A percentile compares a stretch with the other conserved stretches of the same genome.
Evolutionary conservation across 1,140 invertebrate genomes (phyloP).

Genomic region (Formica exsecta): DNA sequence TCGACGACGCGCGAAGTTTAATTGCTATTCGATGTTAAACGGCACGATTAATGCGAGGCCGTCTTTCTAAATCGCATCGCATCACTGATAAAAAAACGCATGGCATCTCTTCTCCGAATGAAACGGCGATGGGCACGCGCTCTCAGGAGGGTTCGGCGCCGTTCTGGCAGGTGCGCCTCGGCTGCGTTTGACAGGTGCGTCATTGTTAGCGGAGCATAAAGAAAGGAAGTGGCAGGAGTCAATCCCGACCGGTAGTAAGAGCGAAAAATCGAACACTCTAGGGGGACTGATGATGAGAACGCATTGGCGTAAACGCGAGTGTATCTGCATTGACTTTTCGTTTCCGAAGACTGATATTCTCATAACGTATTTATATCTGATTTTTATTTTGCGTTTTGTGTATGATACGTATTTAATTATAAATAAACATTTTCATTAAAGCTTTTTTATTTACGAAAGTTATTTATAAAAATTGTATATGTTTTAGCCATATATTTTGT

Average conservation of each 20-base stretch:
- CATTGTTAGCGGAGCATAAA: slow-evolving; percentile 61
- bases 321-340: background rate
- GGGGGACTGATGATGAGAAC: background rate
- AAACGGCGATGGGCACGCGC: slow-evolving; percentile 53
- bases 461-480: background rate
- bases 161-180: slow-evolving; percentile 54
- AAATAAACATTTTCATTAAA: background rate
- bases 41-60: slow-evolving; percentile 63
- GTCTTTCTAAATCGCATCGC: slow-evolving; percentile 41
- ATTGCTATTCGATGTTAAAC: slow-evolving; percentile 56
- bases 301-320: slow-evolving; percentile 31
- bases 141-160: slow-evolving; percentile 20
- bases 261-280: slow-evolving; percentile 49
- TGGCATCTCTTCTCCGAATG: slow-evolving; percentile 30
- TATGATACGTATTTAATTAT: background rate
- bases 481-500: background rate
- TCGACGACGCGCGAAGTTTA: slow-evolving; percentile 62
- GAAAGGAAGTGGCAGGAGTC: slow-evolving; percentile 49
- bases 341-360: background rate
- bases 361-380: background rate
- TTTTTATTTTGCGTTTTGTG: background rate
- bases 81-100: slow-evolving; percentile 27
- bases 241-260: slow-evolving; percentile 17
- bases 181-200: slow-evolving; percentile 73
- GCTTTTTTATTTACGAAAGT: background rate